Conservation (phyloP, 2,113 vertebrate genomes). For the Aramus guarauna region DNA sequence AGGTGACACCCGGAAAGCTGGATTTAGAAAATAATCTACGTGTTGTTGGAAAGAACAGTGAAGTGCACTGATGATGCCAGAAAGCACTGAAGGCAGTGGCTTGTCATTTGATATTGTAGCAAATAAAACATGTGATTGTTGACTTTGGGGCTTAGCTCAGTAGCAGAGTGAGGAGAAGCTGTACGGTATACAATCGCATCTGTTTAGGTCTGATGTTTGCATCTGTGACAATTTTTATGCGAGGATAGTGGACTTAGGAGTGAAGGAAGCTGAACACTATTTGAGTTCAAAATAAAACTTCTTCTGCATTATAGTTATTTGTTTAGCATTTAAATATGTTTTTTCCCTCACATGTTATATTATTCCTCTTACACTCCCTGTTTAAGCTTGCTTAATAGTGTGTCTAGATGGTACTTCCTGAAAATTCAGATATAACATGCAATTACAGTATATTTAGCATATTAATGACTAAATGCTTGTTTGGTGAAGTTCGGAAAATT, state of each 20-base stretch:
- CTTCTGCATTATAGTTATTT: background rate
- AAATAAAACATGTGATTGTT: background rate
- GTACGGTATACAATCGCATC: accelerated
- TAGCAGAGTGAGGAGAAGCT: background rate
- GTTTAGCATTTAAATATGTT: background rate
- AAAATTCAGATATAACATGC: background rate
- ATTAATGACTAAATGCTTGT: background rate
- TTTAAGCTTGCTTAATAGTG: background rate
- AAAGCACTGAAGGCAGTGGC: background rate
- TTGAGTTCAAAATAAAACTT: background rate
- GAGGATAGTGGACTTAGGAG: background rate
- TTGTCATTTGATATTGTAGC: background rate
- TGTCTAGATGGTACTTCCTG: background rate
- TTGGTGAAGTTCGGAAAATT: background rate
- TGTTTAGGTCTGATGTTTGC: background rate
- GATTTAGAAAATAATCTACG: accelerated
- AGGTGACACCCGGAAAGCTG: background rate
- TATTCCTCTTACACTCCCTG: accelerated
- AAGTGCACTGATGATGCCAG: background rate
- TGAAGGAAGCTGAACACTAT: background rate
- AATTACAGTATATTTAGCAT: background rate
- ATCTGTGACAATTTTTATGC: background rate
- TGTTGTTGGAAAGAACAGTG: background rate
- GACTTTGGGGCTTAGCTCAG: background rate
- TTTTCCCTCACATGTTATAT: background rate